Conservation (phyloP, 2,113 vertebrate species). For the Chaetura pelagica region DNA sequence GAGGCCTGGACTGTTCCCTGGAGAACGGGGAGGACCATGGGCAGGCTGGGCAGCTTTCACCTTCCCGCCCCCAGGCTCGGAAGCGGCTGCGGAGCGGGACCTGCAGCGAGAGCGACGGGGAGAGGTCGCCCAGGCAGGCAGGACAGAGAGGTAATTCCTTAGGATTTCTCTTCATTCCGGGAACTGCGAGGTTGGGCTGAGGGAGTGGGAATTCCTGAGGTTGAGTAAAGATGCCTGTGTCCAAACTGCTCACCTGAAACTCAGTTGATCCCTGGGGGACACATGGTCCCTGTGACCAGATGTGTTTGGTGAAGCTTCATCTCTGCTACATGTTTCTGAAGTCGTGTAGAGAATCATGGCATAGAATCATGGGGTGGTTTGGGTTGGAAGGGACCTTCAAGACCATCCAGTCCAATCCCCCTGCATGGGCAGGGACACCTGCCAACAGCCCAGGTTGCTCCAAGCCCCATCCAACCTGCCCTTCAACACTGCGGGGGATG, state of each 20-base stretch:
- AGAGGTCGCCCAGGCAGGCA: slow-evolving; percentile 77
- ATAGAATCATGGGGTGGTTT: no score
- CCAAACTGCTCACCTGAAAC: neutral
- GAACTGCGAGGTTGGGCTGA: neutral
- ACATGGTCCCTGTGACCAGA: neutral
- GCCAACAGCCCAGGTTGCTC: no score
- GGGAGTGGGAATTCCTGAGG: neutral
- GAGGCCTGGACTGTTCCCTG: slow-evolving; percentile 80
- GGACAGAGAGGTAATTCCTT: slow-evolving; percentile 82
- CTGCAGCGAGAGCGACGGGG: slow-evolving; percentile 77
- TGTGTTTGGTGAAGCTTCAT: neutral
- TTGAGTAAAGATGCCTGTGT: neutral
- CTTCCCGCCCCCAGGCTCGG: slow-evolving; percentile 56
- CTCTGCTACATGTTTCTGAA: neutral
- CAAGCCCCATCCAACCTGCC: no score
- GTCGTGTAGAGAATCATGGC: neutral
- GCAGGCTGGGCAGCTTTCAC: slow-evolving; percentile 52
- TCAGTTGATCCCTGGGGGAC: neutral
- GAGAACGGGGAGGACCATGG: slow-evolving; percentile 81
- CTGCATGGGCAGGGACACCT: no score
- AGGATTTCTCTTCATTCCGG: slow-evolving; percentile 22
- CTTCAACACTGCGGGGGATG: no score
- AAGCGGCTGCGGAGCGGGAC: slow-evolving; percentile 73
- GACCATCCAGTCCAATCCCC: no score
- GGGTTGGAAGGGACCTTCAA: no score